These are phyloP conservation scores for Drosophila arawakana DNA, from an alignment of 1,140 invertebrate species.

Conservation along the genomic window DNA sequence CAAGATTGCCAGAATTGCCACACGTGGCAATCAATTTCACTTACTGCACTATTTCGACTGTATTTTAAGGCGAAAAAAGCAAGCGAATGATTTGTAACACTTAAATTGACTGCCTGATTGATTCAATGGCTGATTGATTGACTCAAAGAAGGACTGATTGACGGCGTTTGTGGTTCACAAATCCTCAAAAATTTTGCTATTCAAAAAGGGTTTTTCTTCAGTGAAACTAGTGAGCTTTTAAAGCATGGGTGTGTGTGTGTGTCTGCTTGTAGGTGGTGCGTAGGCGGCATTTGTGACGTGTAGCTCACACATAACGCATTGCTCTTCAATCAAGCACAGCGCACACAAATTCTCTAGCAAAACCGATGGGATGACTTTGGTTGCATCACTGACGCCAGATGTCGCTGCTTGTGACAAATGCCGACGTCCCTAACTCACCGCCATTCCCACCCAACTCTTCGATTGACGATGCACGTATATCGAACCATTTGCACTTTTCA, in stretches of 20 bases:
- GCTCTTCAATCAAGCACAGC: constrained; percentile 74
- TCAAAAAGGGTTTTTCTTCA: constrained; percentile 1
- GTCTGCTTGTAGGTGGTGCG: constrained; percentile 1
- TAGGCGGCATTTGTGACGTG: background rate
- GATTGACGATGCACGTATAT: background rate
- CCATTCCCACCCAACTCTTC: background rate
- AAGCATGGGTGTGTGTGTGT: constrained; percentile 23
- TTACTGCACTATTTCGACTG: background rate
- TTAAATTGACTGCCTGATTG: constrained; percentile 13
- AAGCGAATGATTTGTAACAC: constrained; percentile 9
- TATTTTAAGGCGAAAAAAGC: background rate
- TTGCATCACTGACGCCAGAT: constrained; percentile 45
- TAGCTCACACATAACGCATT: constrained; percentile 40
- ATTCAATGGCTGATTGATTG: constrained; percentile 28
- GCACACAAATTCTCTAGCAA: constrained; percentile 67
- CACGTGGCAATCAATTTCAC: constrained; percentile 16
- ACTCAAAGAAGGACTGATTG: constrained; percentile 46
- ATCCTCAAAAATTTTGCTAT: constrained; percentile 33
- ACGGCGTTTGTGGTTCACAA: constrained; percentile 35
- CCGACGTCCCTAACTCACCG: constrained; percentile 34
- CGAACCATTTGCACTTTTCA: constrained; percentile 14
- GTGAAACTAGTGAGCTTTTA: background rate
- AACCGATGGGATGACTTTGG: constrained; percentile 50
- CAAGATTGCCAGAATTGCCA: background rate
- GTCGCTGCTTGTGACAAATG: constrained; percentile 76